Evolutionary conservation across 2,113 vertebrate species (phyloP).

Genomic region (Artemisiospiza belli): DNA sequence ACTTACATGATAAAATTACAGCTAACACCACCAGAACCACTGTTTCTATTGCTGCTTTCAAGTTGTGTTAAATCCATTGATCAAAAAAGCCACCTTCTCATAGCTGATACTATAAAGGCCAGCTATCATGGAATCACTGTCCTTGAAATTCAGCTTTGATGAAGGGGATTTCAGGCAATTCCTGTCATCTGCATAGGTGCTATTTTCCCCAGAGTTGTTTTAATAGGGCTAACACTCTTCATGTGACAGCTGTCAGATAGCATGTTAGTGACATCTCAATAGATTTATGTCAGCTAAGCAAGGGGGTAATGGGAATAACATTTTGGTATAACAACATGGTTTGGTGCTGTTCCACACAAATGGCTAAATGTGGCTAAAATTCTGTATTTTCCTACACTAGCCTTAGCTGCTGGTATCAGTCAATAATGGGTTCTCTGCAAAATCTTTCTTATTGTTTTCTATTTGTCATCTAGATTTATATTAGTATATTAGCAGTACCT

Average conservation of each 20-base stretch:
- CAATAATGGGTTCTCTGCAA: neutral
- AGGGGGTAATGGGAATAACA: neutral
- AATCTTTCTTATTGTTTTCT: neutral
- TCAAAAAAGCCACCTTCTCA: neutral
- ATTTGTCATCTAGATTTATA: neutral
- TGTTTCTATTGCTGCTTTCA: neutral
- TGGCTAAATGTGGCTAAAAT: neutral
- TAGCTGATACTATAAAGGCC: neutral
- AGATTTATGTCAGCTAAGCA: neutral
- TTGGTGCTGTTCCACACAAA: neutral
- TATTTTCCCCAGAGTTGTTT: neutral
- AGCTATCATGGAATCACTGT: neutral
- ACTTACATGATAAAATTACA: neutral
- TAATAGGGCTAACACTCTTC: neutral
- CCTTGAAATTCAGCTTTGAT: neutral
- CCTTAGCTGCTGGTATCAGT: neutral
- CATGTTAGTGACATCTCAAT: neutral
- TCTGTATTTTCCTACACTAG: neutral
- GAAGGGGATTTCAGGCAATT: neutral
- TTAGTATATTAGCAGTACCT: neutral
- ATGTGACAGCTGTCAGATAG: neutral
- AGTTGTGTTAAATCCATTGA: neutral
- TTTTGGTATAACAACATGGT: neutral
- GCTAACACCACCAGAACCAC: neutral
- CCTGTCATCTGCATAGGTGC: neutral